Percentiles rank a stretch among this genome's conserved stretches.
Evolutionary conservation across 2,797 vertebrate genomes (phyloP).

Genomic region (Sphenopsis melanotis): DNA sequence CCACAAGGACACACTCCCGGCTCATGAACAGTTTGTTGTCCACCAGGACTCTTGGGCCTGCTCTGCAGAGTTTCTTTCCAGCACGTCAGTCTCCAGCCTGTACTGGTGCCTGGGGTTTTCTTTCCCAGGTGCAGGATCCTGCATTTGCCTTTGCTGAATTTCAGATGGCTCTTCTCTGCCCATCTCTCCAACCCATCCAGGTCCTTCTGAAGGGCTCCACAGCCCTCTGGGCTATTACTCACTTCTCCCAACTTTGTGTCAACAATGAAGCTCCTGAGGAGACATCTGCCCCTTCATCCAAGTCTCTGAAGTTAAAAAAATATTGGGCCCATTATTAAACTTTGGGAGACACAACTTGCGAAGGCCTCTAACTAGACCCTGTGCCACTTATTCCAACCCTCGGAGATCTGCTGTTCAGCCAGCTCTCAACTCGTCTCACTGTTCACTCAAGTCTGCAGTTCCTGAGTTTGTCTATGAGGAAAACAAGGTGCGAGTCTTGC

Average conservation of each 20-base stretch:
- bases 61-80: not conserved
- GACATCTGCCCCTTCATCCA: not conserved
- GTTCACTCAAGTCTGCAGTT: not conserved
- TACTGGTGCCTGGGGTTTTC: not conserved
- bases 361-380: not conserved
- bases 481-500: not conserved
- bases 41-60: not conserved
- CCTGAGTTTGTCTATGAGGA: not conserved
- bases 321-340: not conserved
- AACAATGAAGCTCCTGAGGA: not conserved
- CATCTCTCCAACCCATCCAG: not conserved
- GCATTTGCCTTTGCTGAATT: not conserved
- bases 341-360: not conserved
- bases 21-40: not conserved
- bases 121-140: not conserved
- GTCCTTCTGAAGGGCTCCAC: not conserved
- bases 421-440: too few relatives aligned
- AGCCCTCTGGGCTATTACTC: not conserved
- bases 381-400: not conserved
- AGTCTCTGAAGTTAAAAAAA: not conserved
- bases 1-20: not conserved
- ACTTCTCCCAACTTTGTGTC: not conserved
- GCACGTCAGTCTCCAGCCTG: not conserved
- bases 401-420: not conserved
- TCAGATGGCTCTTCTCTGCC: not conserved